Percentiles rank a stretch among this genome's conserved stretches.
Conservation (phyloP, 2,888 invertebrate genomes). For the Agrochola circellaris region DNA sequence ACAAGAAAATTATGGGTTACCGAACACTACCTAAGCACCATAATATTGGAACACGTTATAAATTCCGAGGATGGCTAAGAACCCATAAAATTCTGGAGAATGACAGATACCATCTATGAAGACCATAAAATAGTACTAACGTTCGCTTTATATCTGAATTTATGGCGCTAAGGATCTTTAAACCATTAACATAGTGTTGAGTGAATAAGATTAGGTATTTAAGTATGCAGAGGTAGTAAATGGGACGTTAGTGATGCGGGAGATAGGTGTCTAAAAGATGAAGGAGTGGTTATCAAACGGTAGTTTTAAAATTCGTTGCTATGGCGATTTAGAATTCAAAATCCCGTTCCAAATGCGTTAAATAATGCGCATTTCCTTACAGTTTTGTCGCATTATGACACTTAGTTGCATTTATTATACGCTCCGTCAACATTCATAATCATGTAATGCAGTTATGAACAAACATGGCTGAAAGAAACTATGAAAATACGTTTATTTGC, state of each 20-base stretch:
- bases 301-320: not conserved
- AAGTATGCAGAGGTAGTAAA: slow-evolving; percentile 39
- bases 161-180: slow-evolving; percentile 76
- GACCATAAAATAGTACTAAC: slow-evolving; percentile 79
- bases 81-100: slow-evolving; percentile 72
- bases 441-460: not conserved
- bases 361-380: not conserved
- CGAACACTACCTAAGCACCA: slow-evolving; percentile 14
- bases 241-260: not conserved
- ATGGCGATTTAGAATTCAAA: not conserved
- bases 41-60: slow-evolving; percentile 57
- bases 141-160: slow-evolving; percentile 77
- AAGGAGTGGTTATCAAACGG: not conserved
- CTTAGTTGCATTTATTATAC: no score
- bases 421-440: no score
- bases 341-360: not conserved
- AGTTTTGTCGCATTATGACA: not conserved
- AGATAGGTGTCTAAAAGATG: not conserved
- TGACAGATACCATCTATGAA: slow-evolving; percentile 70
- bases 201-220: slow-evolving; percentile 59
- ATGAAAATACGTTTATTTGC: no score
- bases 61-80: slow-evolving; percentile 71
- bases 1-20: slow-evolving; percentile 32
- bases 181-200: slow-evolving; percentile 80
- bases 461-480: no score